Percentiles rank a stretch among this genome's conserved stretches.
Conservation (phyloP, 2,113 vertebrate genomes). For the Psophia crepitans region DNA sequence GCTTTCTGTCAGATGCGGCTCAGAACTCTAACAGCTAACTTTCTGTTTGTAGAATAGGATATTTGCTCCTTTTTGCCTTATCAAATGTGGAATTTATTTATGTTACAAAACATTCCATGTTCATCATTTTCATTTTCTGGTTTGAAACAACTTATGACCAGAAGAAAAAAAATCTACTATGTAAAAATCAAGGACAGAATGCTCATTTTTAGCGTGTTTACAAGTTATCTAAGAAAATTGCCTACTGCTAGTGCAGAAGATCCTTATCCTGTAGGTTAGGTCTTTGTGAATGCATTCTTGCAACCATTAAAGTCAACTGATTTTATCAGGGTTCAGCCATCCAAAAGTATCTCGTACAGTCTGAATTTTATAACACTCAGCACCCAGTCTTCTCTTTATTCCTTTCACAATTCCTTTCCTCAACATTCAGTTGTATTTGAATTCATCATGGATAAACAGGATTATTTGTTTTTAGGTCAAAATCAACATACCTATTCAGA, state of each 20-base stretch:
- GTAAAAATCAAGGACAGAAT: background rate
- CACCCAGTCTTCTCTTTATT: background rate
- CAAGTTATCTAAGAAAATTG: background rate
- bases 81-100: background rate
- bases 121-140: background rate
- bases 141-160: background rate
- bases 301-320: background rate
- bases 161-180: background rate
- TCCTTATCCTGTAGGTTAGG: background rate
- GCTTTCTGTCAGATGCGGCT: background rate
- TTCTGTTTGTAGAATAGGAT: background rate
- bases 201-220: background rate
- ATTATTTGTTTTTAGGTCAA: background rate
- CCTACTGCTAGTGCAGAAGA: background rate
- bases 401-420: background rate
- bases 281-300: background rate
- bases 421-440: background rate
- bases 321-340: background rate
- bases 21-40: background rate
- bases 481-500: background rate
- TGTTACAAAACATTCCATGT: background rate
- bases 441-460: background rate
- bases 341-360: background rate
- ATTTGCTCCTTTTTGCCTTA: background rate
- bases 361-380: background rate